These are phyloP conservation scores for Sternarchorhynchus goeldii DNA, from an alignment of 2,797 vertebrate genomes.

Conservation along the genomic window DNA sequence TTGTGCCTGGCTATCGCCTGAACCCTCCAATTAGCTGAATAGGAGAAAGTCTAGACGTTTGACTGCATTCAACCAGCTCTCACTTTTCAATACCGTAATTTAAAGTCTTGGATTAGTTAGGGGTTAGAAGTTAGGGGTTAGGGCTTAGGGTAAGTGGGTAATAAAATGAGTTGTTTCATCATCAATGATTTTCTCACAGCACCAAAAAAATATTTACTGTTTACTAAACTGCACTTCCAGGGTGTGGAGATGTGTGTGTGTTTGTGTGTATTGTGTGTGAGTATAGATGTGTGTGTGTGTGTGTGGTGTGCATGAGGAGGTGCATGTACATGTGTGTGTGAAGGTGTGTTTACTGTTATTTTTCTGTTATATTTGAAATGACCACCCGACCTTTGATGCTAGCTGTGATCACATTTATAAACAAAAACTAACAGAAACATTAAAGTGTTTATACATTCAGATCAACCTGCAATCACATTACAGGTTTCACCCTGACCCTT, in stretches of 20 bases:
- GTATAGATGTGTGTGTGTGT: conserved; percentile 60
- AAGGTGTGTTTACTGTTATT: no score
- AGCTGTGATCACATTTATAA: conserved; percentile 73
- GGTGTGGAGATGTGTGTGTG: conserved; percentile 62
- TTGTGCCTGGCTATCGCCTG: conserved; percentile 30
- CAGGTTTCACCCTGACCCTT: conserved; percentile 68
- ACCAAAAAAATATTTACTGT: conserved; percentile 74
- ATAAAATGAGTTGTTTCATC: neutral
- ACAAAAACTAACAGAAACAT: conserved; percentile 75
- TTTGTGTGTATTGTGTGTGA: conserved; percentile 69
- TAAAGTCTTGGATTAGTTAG: conserved; percentile 21
- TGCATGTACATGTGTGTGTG: no score
- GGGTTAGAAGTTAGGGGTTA: no score
- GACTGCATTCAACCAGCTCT: conserved; percentile 47
- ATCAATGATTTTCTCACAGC: conserved; percentile 64
- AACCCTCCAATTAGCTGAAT: conserved; percentile 46
- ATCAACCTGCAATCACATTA: conserved; percentile 74
- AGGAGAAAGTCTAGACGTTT: conserved; percentile 47
- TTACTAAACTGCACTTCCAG: conserved; percentile 58
- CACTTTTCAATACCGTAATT: conserved; percentile 51
- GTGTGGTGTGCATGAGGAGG: neutral
- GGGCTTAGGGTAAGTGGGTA: no score
- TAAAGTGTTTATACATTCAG: conserved; percentile 81
- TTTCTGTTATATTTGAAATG: conserved; percentile 63
- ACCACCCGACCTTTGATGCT: conserved; percentile 76